Percentiles rank a stretch among this genome's conserved stretches.
These are phyloP conservation scores for Lepidothrix coronata DNA, from an alignment of 2,113 vertebrate genomes.

Conservation along the genomic window DNA sequence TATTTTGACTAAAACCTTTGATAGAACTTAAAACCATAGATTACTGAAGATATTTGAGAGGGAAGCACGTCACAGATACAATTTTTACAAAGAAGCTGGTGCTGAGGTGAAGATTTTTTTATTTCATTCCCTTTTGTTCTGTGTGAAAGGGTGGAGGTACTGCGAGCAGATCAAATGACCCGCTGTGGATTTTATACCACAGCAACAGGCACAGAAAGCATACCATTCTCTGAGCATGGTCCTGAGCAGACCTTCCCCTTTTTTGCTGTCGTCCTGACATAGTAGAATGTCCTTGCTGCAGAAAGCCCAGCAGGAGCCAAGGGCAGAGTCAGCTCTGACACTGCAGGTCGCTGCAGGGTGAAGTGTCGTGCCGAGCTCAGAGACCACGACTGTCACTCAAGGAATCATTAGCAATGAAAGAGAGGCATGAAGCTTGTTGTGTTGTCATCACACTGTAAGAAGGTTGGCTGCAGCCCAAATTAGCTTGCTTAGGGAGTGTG, in stretches of 20 bases:
- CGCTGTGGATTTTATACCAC: background rate
- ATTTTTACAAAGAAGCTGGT: background rate
- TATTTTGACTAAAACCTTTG: background rate
- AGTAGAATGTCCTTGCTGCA: slow-evolving; percentile 39
- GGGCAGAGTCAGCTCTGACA: slow-evolving; percentile 43
- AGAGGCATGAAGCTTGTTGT: slow-evolving; percentile 64
- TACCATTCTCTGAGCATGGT: background rate
- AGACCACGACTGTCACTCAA: slow-evolving; percentile 78
- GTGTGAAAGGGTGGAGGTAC: background rate
- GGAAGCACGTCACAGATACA: background rate
- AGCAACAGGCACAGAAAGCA: background rate
- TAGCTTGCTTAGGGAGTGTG: slow-evolving; percentile 79
- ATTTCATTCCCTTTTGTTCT: background rate
- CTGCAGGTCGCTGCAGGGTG: slow-evolving; percentile 35
- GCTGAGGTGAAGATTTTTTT: background rate
- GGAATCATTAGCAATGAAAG: slow-evolving; percentile 75
- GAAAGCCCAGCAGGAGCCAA: slow-evolving; percentile 3
- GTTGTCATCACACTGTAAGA: slow-evolving; percentile 74
- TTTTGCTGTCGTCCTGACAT: background rate
- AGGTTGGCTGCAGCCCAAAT: slow-evolving; percentile 78
- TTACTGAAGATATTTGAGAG: background rate
- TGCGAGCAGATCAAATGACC: background rate
- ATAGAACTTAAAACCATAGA: background rate
- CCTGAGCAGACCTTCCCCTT: background rate
- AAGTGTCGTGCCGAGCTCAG: slow-evolving; percentile 63